Evolutionary conservation across 2,888 invertebrate species (phyloP), one percentile per base, ranked within the genome.

Genomic region (Pemphredon lugubris): DNA sequence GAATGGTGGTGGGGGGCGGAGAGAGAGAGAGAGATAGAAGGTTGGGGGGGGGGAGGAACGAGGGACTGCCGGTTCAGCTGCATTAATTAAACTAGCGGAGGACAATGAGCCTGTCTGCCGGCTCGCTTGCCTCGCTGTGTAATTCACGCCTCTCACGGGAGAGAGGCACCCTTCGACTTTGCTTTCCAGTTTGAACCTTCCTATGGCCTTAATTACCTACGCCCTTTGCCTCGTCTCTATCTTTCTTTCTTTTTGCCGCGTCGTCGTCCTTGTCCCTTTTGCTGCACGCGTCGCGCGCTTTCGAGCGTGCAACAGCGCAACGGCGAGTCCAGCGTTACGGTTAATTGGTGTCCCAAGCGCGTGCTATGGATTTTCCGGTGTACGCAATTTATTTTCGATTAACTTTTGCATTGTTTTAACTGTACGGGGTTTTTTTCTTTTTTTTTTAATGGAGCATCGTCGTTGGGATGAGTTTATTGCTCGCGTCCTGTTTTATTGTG

Each of bases 31-130:
- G n/a, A n/a, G n/a, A n/a, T n/a, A n/a, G n/a, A n/a, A n/a, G n/a
- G n/a, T n/a, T n/a, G n/a, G n/a, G 51, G 30, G 44, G 53, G 40
- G 44, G 39, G 34, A 30, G 40, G 18, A 18, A 40, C 61, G 66
- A 63, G 73, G 68, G 64, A 63, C 66, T 78, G 67, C 81, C 77
- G 79, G 83, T 86, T 84, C 82, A 82, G 88, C 85, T 87, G 88
- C 87, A 88, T 89, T 89, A 89, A 89, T 89, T 89, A 89, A 88
- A 88, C 86, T 86, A 87, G 87, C 84, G 82, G 85, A 87, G 87
- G 87, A 89, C 88, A 88, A 88, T 88, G 87, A 88, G 87, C 84
- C 85, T 84, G 86, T 86, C 86, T 83, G 81, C 82, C 73, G 79
- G 79, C 81, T 82, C 81, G 81, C 77, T 77, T 73, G 75, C 73